Evolutionary conservation across 2,888 invertebrate genomes (phyloP).

Genomic region (Hyppa rectilinea): DNA sequence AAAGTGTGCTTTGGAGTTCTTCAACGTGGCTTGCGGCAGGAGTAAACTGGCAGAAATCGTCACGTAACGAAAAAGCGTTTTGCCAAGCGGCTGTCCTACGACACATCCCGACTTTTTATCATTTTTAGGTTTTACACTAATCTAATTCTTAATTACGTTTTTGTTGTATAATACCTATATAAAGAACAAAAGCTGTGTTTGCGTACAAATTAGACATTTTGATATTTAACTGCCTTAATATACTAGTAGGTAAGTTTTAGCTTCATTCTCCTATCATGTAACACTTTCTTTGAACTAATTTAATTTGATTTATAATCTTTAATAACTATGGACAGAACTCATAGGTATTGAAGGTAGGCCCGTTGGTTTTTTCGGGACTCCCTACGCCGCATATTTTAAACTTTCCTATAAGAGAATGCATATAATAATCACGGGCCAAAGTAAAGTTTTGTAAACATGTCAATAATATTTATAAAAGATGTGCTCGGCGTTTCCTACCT

Average conservation of each 20-base stretch:
- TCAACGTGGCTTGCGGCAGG: too few relatives aligned
- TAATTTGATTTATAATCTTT: slow-evolving; percentile 19
- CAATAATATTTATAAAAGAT: too few relatives aligned
- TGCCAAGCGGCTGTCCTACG: too few relatives aligned
- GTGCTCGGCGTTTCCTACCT: too few relatives aligned
- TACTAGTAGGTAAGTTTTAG: background rate
- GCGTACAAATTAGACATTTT: too few relatives aligned
- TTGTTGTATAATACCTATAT: background rate
- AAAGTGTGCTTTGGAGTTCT: too few relatives aligned
- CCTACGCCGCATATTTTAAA: background rate
- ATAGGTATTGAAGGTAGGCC: background rate
- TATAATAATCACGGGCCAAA: background rate
- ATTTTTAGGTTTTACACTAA: background rate
- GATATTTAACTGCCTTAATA: background rate
- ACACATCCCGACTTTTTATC: too few relatives aligned
- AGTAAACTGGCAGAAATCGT: too few relatives aligned
- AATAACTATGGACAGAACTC: background rate
- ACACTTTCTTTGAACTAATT: background rate
- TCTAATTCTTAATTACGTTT: background rate
- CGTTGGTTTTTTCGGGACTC: too few relatives aligned
- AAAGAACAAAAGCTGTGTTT: too few relatives aligned
- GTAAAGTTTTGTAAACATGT: too few relatives aligned
- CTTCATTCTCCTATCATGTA: background rate
- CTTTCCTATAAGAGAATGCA: background rate
- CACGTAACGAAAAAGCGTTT: too few relatives aligned